These are phyloP conservation scores for Triplophysa bombifrons DNA, from an alignment of 2,797 vertebrate species.

Conservation along the genomic window DNA sequence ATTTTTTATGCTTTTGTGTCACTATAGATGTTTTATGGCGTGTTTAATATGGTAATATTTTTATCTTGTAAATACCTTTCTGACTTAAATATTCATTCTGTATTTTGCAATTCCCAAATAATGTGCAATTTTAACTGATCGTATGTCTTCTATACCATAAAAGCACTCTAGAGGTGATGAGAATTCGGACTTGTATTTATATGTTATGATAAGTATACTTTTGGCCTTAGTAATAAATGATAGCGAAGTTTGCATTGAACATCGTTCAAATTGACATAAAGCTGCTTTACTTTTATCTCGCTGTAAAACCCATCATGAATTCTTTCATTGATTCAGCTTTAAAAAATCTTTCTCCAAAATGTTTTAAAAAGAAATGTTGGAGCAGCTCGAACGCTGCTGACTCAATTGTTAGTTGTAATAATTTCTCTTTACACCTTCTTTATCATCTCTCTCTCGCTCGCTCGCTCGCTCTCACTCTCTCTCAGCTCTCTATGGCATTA, in stretches of 20 bases:
- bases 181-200: not conserved
- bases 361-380: conserved; percentile 17
- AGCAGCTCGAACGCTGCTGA: conserved; percentile 18
- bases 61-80: not conserved
- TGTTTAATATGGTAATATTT: too few species aligned
- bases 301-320: conserved; percentile 2
- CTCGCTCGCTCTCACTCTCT: not conserved
- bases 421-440: not conserved
- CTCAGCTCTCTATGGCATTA: not conserved
- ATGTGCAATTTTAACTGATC: not conserved
- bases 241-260: not conserved
- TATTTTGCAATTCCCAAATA: not conserved
- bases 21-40: not conserved
- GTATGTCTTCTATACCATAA: not conserved
- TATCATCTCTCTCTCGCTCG: not conserved
- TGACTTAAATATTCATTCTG: not conserved
- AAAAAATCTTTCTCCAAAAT: conserved; percentile 29
- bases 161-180: not conserved
- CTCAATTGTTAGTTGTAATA: conserved; percentile 22
- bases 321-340: conserved; percentile 24
- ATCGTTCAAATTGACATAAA: not conserved
- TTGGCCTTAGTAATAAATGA: too few species aligned
- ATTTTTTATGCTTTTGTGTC: too few species aligned
- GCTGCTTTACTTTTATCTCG: not conserved
- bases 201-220: not conserved